Conservation (phyloP, 1,140 invertebrate species). For the Zaprionus ghesquierei region DNA sequence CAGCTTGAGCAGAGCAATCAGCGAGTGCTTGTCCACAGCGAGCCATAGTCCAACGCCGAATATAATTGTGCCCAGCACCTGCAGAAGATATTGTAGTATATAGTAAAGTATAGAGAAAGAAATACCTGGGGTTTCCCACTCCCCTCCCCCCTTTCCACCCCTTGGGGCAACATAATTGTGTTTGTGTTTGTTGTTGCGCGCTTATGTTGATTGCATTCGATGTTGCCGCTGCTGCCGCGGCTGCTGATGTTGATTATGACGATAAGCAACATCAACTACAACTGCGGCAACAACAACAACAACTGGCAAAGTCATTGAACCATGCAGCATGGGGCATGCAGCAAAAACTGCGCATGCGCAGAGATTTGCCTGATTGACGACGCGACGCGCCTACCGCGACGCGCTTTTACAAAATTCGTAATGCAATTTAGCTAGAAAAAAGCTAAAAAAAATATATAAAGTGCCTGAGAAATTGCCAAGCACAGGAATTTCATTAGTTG, state of each 20-base stretch:
- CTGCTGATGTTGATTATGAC: constrained; percentile 43
- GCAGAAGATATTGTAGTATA: constrained; percentile 54
- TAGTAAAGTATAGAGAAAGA: constrained; percentile 3
- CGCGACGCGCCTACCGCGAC: constrained; percentile 36
- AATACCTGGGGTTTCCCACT: background rate
- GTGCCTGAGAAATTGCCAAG: constrained; percentile 1
- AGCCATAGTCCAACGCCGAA: constrained; percentile 91
- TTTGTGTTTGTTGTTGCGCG: constrained; percentile 62
- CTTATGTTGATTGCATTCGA: constrained; percentile 71
- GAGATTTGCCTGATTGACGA: constrained; percentile 77
- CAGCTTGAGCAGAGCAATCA: constrained; percentile 86
- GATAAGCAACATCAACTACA: constrained; percentile 35
- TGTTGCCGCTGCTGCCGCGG: constrained; percentile 15
- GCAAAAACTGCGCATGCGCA: constrained; percentile 73
- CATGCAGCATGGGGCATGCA: constrained; percentile 31
- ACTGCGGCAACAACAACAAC: constrained; percentile 21
- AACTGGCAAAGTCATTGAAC: constrained; percentile 61
- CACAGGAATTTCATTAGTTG: background rate
- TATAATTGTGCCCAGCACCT: constrained; percentile 89
- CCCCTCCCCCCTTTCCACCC: background rate
- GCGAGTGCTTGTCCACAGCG: constrained; percentile 87
- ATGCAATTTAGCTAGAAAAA: constrained; percentile 26
- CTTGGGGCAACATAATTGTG: constrained; percentile 54
- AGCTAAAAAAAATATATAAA: constrained; percentile 4
- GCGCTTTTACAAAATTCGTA: constrained; percentile 20